A percentile compares a stretch with the other conserved stretches of the same genome.
phyloP scores from a whole-genome alignment of 2,888 invertebrate genomes.

The Anodontia alba region DNA sequence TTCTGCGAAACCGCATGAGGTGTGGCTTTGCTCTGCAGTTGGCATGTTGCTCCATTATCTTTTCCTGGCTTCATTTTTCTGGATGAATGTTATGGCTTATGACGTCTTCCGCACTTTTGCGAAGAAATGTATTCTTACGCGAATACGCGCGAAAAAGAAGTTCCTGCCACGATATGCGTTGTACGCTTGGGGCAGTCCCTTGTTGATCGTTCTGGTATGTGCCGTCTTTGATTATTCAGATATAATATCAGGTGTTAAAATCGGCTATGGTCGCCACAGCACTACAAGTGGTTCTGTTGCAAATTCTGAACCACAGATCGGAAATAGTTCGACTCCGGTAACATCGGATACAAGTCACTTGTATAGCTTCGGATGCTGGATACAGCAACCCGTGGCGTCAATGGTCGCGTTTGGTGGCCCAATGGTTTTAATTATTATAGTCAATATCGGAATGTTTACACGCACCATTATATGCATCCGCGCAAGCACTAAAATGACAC shows the following conservation, averaged over 20 bases:
- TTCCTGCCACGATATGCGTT: slow-evolving; percentile 85
- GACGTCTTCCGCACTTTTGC: slow-evolving; percentile 84
- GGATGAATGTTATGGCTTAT: slow-evolving; percentile 89
- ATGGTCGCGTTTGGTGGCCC: slow-evolving; percentile 77
- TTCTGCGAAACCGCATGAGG: slow-evolving; percentile 73
- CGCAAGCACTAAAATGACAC: slow-evolving; percentile 65
- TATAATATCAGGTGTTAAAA: slow-evolving; percentile 58
- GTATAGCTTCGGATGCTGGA: slow-evolving; percentile 76
- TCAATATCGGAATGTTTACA: slow-evolving; percentile 74
- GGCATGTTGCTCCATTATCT: slow-evolving; percentile 89
- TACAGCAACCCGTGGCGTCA: slow-evolving; percentile 75
- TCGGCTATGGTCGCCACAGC: slow-evolving; percentile 66
- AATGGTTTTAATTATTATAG: slow-evolving; percentile 72
- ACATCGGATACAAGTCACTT: slow-evolving; percentile 16
- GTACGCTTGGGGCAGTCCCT: slow-evolving; percentile 89
- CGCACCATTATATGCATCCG: slow-evolving; percentile 76
- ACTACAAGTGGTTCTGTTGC: neutral
- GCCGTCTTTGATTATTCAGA: slow-evolving; percentile 78
- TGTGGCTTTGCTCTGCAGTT: slow-evolving; percentile 85
- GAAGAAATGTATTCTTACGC: slow-evolving; percentile 83
- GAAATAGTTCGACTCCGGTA: neutral
- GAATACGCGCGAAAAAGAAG: slow-evolving; percentile 69
- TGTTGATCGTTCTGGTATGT: slow-evolving; percentile 85
- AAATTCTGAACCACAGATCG: neutral
- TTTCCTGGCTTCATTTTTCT: slow-evolving; percentile 89